Percentiles rank a stretch among this genome's conserved stretches.
These are phyloP conservation scores for Troides oblongomaculatus DNA, from an alignment of 2,888 invertebrate genomes.

Conservation along the genomic window DNA sequence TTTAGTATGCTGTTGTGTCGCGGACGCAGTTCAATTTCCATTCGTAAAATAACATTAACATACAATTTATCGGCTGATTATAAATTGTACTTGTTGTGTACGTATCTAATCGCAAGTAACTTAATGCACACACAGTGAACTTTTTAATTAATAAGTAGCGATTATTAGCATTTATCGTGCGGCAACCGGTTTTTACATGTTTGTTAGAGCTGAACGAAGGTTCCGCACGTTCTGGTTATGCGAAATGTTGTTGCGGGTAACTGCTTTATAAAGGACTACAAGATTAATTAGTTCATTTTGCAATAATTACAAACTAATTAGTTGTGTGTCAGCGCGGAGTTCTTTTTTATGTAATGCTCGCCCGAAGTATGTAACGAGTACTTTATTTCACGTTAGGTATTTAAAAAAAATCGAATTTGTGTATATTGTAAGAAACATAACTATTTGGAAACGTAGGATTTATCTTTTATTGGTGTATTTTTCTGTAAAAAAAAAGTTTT, in stretches of 20 bases:
- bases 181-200: neutral
- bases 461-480: too few species aligned
- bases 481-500: too few species aligned
- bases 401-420: neutral
- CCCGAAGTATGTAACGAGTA: neutral
- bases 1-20: too few species aligned
- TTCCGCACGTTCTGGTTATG: neutral
- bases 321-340: neutral
- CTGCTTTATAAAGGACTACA: neutral
- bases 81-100: neutral
- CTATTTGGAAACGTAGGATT: too few species aligned
- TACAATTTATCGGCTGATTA: neutral
- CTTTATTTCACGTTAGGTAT: neutral
- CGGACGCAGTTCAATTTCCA: too few species aligned
- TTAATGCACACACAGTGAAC: conserved; percentile 1
- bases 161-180: conserved; percentile 14
- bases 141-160: conserved; percentile 16
- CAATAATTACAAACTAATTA: neutral
- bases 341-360: neutral
- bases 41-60: neutral
- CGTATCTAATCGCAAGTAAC: neutral
- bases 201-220: conserved; percentile 9
- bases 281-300: neutral
- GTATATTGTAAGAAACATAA: neutral
- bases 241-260: neutral